Evolutionary conservation across 2,797 vertebrate genomes (phyloP), one percentile per base, ranked within the genome.

Genomic region (Heterohyrax brucei): DNA sequence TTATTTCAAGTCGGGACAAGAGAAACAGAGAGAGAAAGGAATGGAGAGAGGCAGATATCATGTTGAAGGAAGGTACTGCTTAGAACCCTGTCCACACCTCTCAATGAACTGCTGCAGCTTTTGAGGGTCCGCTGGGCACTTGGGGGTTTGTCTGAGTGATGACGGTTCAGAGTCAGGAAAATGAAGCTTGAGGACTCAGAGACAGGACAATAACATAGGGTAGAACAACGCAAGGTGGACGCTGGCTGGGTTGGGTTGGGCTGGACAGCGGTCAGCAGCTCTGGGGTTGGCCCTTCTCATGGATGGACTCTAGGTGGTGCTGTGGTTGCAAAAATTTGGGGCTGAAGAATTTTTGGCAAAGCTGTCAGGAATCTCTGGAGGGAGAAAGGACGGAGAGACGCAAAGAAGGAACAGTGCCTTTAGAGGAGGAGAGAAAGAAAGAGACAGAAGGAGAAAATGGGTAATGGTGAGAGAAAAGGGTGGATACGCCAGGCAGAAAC

Each of bases 291-390:
- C 33, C 61, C 89, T 48, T 98, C 94, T 98, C 96, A 91, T 0
- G 0, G 12, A 0, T 28, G 70, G 96, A 95, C 98, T 98, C 84
- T 98, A 98, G 98, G 98, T 99, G 98, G 98, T 97, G 97, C 98
- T 98, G 93, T 98, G 97, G 97, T 97, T 62, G 96, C 89, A 98
- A 97, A 92, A 98, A 96, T 98, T 96, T 94, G 19, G 1, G 88
- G 19, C 6, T 64, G 61, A 95, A 79, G 66, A 59, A 12, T 89
- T 59, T 59, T 16, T 93, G 70, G 61, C 78, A 85, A 93, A 79
- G 0, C 0, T 18, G 21, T 80, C 61, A 30, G 76, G 80, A 81
- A 89, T 70, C 72, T 87, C 66, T 62, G 53, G 68, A 92, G 21
- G 18, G 53, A 92, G 48, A 70, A 68, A 82, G 76, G 48, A 48